Evolutionary conservation across 2,888 invertebrate genomes (phyloP).

Genomic region (Orthosia gothica): DNA sequence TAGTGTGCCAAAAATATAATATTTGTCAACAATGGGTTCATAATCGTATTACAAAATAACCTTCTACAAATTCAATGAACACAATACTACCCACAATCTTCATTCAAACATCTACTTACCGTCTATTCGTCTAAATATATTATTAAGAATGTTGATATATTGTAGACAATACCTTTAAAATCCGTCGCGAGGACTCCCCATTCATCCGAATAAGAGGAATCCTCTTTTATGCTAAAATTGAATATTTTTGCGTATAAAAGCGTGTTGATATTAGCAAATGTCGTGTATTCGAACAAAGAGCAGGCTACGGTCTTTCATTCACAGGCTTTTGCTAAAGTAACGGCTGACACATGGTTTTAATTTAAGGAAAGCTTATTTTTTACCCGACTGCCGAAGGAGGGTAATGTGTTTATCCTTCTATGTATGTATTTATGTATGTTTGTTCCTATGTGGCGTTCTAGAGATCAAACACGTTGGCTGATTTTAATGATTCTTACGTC

Average conservation of each 20-base stretch:
- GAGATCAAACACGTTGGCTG: too few relatives aligned
- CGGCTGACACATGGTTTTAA: constrained; percentile 31
- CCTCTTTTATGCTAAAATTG: constrained; percentile 41
- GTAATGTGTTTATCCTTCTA: too few relatives aligned
- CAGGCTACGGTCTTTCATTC: constrained; percentile 24
- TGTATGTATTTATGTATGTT: too few relatives aligned
- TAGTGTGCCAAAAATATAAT: background rate
- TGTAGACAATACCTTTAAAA: constrained; percentile 24
- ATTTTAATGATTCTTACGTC: too few relatives aligned
- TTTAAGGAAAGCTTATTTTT: background rate
- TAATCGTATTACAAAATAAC: constrained; percentile 25
- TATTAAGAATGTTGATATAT: constrained; percentile 6
- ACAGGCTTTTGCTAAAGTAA: constrained; percentile 19
- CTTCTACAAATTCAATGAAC: background rate
- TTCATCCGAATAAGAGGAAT: background rate
- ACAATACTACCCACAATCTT: constrained; percentile 5
- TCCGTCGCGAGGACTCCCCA: background rate
- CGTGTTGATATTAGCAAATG: constrained; percentile 52
- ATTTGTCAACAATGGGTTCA: background rate
- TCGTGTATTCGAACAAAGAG: constrained; percentile 54
- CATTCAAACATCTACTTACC: constrained; percentile 12
- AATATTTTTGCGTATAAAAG: constrained; percentile 53
- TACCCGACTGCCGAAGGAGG: too few relatives aligned
- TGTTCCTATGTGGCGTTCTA: too few relatives aligned
- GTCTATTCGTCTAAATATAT: background rate